Evolutionary conservation across 1,140 invertebrate genomes (phyloP).

Genomic region (Calliphora vicina): DNA sequence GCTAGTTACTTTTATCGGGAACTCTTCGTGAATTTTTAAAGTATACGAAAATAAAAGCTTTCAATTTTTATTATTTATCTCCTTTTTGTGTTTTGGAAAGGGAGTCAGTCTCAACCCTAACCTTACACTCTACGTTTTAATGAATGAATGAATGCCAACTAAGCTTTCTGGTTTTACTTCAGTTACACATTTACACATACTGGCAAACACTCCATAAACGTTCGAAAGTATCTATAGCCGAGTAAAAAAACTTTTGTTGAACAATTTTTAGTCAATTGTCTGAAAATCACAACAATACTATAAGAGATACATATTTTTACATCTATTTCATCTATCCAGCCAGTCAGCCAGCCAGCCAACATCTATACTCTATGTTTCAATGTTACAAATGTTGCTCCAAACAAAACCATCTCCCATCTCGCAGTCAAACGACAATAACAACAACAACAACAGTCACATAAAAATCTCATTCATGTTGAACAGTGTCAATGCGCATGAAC

Average conservation of each 20-base stretch:
- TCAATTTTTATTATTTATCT: neutral
- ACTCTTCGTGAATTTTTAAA: too few species aligned
- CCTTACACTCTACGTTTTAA: constrained; percentile 32
- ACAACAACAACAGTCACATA: too few species aligned
- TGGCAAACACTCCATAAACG: too few species aligned
- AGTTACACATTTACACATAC: too few species aligned
- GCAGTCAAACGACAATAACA: too few species aligned
- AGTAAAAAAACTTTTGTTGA: neutral
- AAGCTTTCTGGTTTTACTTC: neutral
- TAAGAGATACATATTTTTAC: neutral
- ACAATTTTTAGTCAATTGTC: neutral
- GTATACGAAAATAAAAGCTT: neutral
- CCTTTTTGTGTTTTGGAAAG: neutral
- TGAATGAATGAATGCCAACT: constrained; percentile 16
- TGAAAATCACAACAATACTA: neutral
- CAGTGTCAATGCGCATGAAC: neutral
- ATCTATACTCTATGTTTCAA: neutral
- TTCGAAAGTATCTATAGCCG: too few species aligned
- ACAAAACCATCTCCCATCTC: too few species aligned
- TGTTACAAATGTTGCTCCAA: neutral
- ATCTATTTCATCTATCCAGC: neutral
- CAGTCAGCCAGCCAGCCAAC: neutral
- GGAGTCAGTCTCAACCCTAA: constrained; percentile 11
- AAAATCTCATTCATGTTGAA: neutral
- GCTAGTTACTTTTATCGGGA: too few species aligned